Base-by-base conservation (phyloP, 2,113 vertebrate genomes). In the Engystomops pustulosus region DNA sequence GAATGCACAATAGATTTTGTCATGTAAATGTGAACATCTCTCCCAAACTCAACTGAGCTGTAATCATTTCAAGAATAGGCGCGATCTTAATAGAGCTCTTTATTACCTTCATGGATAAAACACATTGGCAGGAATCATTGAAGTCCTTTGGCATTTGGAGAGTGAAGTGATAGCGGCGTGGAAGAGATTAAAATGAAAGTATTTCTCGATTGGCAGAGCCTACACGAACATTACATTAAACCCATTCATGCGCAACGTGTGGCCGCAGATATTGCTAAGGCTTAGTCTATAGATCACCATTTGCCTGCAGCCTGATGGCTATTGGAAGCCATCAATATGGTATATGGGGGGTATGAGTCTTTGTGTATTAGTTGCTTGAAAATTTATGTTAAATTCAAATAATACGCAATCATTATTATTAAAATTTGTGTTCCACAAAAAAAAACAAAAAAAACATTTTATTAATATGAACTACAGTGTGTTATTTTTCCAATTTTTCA, bases 1-100 rank as follows among this genome's bases (percentile, higher is more conserved):
- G 85, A 89, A 86, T 58, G 3, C 58, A 79, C 1, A n/a, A 82
- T 77, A 85, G 80, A 25, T 80, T 47, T 84, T 79, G 44, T 71
- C 76, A 81, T 71, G 20, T 38, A 53, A 62, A 49, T 70, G 34
- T 70, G 79, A 47, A 23, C 36, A 81, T 69, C 79, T 71, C 32
- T 81, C 45, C 25, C 62, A 51, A 51, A 67, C 44, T 49, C 65
- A 47, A 47, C 60, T 32, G 60, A 81, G 47, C 32, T 53, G 65
- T 71, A 81, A 55, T 71, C 58, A 81, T 71, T 70, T 45, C 32
- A 81, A 81, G 44, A 81, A 81, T 58, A 27, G 65, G 49, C 80
- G 15, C 67, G 55, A 51, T 68, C 58, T 80, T 80, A 47, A 80
- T 62, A 32, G 58, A 47, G 41, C 36, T 32, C 68, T 81, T 81